Conservation (phyloP, 2,113 vertebrate genomes). For the Thamnaconus septentrionalis region DNA sequence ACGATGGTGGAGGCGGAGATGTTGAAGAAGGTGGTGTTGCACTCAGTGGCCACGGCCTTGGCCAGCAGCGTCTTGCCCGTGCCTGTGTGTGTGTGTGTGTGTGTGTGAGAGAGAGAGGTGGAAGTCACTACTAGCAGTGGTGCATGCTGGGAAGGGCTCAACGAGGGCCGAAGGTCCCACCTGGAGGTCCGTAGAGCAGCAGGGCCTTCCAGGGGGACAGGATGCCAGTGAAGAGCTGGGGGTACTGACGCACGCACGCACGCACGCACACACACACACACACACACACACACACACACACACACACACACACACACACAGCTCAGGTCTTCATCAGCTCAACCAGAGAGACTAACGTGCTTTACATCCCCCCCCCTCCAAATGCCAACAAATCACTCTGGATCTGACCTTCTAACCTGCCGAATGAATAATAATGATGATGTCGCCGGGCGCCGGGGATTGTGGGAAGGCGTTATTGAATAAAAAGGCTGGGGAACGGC, state of each 20-base stretch:
- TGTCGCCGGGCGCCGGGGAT: constrained; percentile 55
- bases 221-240: constrained; percentile 93
- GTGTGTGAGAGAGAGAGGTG: not conserved
- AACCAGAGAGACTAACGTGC: too few species aligned
- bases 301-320: too few species aligned
- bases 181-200: constrained; percentile 92
- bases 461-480: constrained; percentile 62
- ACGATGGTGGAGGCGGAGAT: constrained; percentile 97
- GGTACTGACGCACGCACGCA: constrained; percentile 79
- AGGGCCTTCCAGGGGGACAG: constrained; percentile 96
- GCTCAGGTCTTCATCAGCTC: too few species aligned
- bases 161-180: constrained; percentile 58
- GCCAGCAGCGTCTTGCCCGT: constrained; percentile 96
- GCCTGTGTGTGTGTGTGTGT: constrained; percentile 67
- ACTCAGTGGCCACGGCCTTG: constrained; percentile 96
- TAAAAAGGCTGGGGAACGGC: constrained; percentile 24
- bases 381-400: constrained; percentile 73
- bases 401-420: constrained; percentile 60
- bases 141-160: not conserved
- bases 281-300: too few species aligned
- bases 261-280: not conserved
- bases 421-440: constrained; percentile 62
- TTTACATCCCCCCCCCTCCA: constrained; percentile 5
- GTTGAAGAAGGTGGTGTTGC: constrained; percentile 97
- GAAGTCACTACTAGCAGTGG: too few species aligned